Base-by-base conservation (phyloP, 2,113 vertebrate species). In the Cololabis saira region DNA sequence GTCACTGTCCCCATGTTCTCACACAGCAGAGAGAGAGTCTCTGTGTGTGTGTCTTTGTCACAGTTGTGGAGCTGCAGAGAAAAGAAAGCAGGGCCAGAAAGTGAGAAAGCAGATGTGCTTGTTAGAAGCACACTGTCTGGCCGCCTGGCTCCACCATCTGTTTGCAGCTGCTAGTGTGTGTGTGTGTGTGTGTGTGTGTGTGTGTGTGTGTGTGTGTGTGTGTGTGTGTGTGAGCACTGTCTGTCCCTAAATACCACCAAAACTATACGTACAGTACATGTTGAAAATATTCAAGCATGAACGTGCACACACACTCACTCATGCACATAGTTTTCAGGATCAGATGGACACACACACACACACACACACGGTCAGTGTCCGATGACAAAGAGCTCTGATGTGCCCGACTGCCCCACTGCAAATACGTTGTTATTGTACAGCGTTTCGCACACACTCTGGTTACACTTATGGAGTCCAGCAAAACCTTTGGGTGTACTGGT, bases 121-220 rank as follows among this genome's bases (percentile, higher is more conserved):
- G 80, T 74, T 76, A 71, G 81, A 83, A 81, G 61, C 74, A 73
- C 75, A 52, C 77, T 68, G 82, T 86, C 82, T 89, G 84, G 68
- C 64, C 44, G 66, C 67, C 66, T 76, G 76, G 76, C 72, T 80
- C 75, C 59, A 63, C 85, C 88, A 86, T 91, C 83, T 90, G 88
- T 83, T 76, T 84, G 90, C 90, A 90, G 90, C 90, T 91, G 86
- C 78, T 71, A 1, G 18, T 73, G 72, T 77, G 75, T 84, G 51
- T 82, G 73, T 45, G 44, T 47, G 52, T 71, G 72, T 59, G 37
- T 54, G 10, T 55, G 48, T 58, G 12, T 56, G 58, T 72, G 10
- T 76, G 52, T 71, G 61, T 71, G 50, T 82, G 73, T 45, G 44
- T 59, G 37, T 54, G 10, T 55, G 48, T 58, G 12, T 56, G 58